Percentiles rank a stretch among this genome's conserved stretches.
These are phyloP conservation scores for Naja naja DNA, from an alignment of 2,113 vertebrate species.

Conservation along the genomic window DNA sequence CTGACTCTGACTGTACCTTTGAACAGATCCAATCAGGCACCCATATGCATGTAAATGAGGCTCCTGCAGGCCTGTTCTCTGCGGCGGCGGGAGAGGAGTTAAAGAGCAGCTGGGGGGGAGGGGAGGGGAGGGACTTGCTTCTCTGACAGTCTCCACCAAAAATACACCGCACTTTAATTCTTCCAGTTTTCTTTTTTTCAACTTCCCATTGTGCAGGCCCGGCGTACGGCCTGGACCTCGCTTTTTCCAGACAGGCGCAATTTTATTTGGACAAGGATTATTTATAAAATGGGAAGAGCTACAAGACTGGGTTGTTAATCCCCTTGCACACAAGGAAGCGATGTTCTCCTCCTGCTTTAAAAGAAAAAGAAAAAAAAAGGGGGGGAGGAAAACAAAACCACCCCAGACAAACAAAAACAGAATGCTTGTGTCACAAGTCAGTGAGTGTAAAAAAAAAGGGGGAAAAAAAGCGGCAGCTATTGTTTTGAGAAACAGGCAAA, in stretches of 20 bases:
- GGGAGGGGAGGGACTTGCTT: constrained; percentile 69
- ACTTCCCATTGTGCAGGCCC: constrained; percentile 51
- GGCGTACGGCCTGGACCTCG: constrained; percentile 66
- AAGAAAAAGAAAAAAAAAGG: background rate
- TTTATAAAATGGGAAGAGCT: constrained; percentile 71
- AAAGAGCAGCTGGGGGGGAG: constrained; percentile 70
- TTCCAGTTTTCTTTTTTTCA: constrained; percentile 24
- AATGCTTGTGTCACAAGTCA: constrained; percentile 79
- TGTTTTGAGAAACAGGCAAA: constrained; percentile 80
- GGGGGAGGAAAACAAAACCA: constrained; percentile 33
- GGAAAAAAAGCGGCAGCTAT: constrained; percentile 70
- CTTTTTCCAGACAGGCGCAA: constrained; percentile 71
- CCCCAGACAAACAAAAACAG: constrained; percentile 44
- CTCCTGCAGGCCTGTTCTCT: constrained; percentile 61
- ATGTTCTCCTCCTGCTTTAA: background rate
- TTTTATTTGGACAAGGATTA: constrained; percentile 77
- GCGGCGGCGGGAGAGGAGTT: constrained; percentile 65
- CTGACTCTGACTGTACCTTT: constrained; percentile 79
- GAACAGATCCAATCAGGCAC: constrained; percentile 76
- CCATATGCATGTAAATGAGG: constrained; percentile 78
- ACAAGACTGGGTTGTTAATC: constrained; percentile 77
- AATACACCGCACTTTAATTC: constrained; percentile 38
- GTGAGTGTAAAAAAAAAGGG: constrained; percentile 69
- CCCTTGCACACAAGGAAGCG: constrained; percentile 66
- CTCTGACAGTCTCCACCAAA: constrained; percentile 66